phyloP scores from a whole-genome alignment of 2,888 invertebrate species.

The Tenodera sinensis region DNA sequence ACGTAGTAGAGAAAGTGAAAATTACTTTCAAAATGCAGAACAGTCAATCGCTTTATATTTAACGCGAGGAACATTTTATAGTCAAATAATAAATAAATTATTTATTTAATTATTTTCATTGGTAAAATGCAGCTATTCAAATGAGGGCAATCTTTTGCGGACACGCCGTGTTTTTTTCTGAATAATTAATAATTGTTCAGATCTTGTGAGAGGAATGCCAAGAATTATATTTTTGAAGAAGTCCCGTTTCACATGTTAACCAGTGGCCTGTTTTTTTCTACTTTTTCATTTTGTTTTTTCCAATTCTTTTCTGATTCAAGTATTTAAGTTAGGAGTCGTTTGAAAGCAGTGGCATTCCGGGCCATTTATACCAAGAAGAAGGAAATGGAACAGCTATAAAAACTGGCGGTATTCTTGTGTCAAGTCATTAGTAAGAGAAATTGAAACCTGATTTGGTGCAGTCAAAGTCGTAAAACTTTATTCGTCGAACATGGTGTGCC shows the following conservation, averaged over 20 bases:
- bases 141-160: no score
- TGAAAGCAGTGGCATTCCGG: neutral
- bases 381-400: neutral
- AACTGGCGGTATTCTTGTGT: constrained; percentile 1
- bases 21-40: no score
- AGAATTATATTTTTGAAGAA: no score
- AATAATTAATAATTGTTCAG: neutral
- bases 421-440: constrained; percentile 20
- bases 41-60: no score
- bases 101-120: no score
- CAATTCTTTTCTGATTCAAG: neutral
- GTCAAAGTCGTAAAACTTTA: neutral
- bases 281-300: neutral
- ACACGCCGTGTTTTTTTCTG: no score
- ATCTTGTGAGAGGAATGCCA: neutral
- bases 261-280: neutral
- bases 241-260: neutral
- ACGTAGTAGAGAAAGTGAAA: no score
- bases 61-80: no score
- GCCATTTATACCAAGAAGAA: neutral
- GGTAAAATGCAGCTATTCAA: no score
- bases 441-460: constrained; percentile 13
- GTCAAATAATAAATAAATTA: no score
- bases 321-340: neutral
- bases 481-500: neutral